Evolutionary conservation across 2,113 vertebrate genomes (phyloP).

Genomic region (Ciconia stormi): DNA sequence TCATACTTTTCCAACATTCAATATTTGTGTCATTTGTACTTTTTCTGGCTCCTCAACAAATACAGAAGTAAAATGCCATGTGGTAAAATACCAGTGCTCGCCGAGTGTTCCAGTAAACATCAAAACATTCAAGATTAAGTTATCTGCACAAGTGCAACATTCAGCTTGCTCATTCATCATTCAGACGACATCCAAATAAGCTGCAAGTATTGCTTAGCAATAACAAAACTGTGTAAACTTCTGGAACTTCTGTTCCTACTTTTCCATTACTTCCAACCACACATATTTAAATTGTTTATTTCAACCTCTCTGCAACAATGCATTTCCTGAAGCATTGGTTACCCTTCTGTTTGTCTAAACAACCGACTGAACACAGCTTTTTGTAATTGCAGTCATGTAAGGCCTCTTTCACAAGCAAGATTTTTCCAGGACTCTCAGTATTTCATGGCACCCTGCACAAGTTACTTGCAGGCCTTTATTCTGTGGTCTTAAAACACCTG

Average conservation of each 20-base stretch:
- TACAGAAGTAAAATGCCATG: not conserved
- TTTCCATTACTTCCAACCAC: not conserved
- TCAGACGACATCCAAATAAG: not conserved
- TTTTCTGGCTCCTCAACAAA: not conserved
- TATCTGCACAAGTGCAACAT: not conserved
- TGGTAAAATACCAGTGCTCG: not conserved
- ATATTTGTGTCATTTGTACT: not conserved
- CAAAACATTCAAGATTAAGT: not conserved
- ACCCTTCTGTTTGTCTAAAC: not conserved
- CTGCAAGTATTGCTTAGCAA: not conserved
- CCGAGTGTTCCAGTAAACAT: not conserved
- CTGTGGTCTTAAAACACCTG: not conserved
- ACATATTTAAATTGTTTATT: not conserved
- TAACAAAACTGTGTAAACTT: not conserved
- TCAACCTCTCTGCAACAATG: not conserved
- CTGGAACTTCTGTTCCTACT: not conserved
- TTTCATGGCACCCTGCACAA: not conserved
- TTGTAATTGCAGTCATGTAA: accelerated
- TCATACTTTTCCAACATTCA: not conserved
- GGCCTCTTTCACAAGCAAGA: not conserved
- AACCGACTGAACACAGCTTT: not conserved
- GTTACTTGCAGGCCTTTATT: not conserved
- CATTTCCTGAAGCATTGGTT: not conserved
- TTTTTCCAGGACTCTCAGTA: not conserved
- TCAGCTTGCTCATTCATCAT: not conserved